These are phyloP conservation scores for Spilarctia lutea DNA, from an alignment of 2,888 invertebrate genomes.

Conservation along the genomic window DNA sequence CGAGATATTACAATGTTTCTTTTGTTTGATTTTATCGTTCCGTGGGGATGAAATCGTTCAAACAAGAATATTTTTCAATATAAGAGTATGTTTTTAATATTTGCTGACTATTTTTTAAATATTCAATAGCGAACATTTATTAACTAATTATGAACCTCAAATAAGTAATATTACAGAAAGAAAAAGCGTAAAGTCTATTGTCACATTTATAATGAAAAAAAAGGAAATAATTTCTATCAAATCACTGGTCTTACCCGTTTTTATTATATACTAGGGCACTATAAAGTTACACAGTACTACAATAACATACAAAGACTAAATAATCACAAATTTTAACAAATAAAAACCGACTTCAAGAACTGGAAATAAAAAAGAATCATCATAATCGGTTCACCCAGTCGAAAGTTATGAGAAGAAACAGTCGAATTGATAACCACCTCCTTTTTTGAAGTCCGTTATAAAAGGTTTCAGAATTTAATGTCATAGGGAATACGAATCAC, in stretches of 20 bases:
- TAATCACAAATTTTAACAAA: too few relatives aligned
- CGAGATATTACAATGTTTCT: slow-evolving; percentile 1
- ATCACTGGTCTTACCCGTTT: background rate
- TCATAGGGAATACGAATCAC: background rate
- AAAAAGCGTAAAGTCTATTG: background rate
- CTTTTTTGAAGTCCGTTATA: too few relatives aligned
- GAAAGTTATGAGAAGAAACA: too few relatives aligned
- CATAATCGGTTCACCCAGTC: too few relatives aligned
- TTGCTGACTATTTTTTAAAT: background rate
- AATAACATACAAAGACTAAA: background rate
- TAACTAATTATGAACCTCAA: background rate
- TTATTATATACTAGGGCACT: background rate
- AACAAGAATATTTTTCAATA: background rate
- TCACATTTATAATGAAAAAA: background rate
- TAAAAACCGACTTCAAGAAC: too few relatives aligned
- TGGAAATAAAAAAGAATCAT: too few relatives aligned
- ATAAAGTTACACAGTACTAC: background rate
- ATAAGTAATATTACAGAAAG: background rate
- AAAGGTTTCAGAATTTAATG: background rate
- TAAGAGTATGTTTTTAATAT: background rate
- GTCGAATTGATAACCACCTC: too few relatives aligned
- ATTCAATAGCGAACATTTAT: background rate
- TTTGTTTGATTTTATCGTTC: background rate
- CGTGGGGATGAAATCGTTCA: too few relatives aligned
- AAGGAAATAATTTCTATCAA: background rate